Conservation (phyloP, 2,888 invertebrate genomes). For the Minunthozetes semirufus region DNA sequence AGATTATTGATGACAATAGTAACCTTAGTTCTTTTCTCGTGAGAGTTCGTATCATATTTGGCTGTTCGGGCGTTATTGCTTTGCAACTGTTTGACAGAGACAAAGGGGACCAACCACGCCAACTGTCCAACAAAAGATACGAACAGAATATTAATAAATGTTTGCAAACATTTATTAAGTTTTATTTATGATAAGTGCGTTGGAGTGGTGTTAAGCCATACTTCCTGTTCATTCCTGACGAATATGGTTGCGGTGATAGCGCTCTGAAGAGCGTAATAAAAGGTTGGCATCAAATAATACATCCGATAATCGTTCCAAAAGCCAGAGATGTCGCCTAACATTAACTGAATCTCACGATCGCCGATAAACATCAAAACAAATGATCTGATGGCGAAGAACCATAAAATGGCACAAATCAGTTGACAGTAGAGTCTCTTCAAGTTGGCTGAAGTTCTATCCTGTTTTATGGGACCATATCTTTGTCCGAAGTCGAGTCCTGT, state of each 20-base stretch:
- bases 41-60: slow-evolving; percentile 32
- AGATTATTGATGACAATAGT: slow-evolving; percentile 33
- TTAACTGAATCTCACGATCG: slow-evolving; percentile 35
- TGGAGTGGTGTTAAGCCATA: neutral
- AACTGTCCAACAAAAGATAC: neutral
- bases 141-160: neutral
- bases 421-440: slow-evolving; percentile 37
- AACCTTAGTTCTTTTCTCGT: slow-evolving; percentile 32
- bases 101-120: slow-evolving; percentile 39
- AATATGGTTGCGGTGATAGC: slow-evolving; percentile 37
- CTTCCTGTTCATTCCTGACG: slow-evolving; percentile 37
- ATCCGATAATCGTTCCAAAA: slow-evolving; percentile 40
- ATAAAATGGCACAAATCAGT: slow-evolving; percentile 37
- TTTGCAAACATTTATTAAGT: neutral
- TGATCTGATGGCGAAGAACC: slow-evolving; percentile 37
- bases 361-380: slow-evolving; percentile 38
- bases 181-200: neutral
- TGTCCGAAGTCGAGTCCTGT: slow-evolving; percentile 37
- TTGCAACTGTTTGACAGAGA: slow-evolving; percentile 37
- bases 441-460: slow-evolving; percentile 34
- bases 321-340: slow-evolving; percentile 37
- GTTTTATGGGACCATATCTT: slow-evolving; percentile 37
- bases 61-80: slow-evolving; percentile 22
- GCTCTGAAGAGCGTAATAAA: slow-evolving; percentile 36
- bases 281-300: slow-evolving; percentile 39